Evolutionary conservation across 2,888 invertebrate genomes (phyloP).

Genomic region (Apamea anceps): DNA sequence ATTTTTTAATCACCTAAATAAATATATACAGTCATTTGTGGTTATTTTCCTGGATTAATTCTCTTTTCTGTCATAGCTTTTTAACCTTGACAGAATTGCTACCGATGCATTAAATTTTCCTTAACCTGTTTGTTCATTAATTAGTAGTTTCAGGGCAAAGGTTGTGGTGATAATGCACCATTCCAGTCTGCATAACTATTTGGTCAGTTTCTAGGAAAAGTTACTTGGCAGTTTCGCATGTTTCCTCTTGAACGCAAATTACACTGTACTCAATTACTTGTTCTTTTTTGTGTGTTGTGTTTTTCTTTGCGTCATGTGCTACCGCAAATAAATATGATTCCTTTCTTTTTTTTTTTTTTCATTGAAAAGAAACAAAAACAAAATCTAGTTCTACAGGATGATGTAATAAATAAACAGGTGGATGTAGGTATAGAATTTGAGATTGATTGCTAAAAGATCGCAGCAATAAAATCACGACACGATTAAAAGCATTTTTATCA

Average conservation of each 20-base stretch:
- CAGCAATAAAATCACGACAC: constrained; percentile 51
- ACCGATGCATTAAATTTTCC: constrained; percentile 28
- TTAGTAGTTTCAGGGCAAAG: constrained; percentile 31
- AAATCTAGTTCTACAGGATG: neutral
- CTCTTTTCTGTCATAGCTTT: constrained; percentile 16
- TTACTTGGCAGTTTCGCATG: neutral
- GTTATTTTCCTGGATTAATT: constrained; percentile 26
- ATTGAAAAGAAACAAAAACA: neutral
- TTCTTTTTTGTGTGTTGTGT: neutral
- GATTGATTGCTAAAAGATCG: constrained; percentile 35
- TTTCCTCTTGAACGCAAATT: neutral
- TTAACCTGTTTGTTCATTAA: constrained; percentile 38
- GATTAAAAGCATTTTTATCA: constrained; percentile 56
- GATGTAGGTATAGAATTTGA: constrained; percentile 1
- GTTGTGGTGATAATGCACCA: constrained; percentile 25
- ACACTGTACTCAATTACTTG: neutral
- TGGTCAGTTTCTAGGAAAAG: constrained; percentile 7
- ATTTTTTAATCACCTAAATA: too few species aligned
- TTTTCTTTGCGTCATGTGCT: neutral
- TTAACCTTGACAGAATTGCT: constrained; percentile 4
- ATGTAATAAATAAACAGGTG: constrained; percentile 6
- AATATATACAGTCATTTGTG: too few species aligned
- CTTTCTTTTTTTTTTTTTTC: neutral
- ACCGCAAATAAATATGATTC: neutral
- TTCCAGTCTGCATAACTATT: constrained; percentile 6